Base-by-base conservation (phyloP, 2,888 invertebrate genomes). In the Melipona bicolor region DNA sequence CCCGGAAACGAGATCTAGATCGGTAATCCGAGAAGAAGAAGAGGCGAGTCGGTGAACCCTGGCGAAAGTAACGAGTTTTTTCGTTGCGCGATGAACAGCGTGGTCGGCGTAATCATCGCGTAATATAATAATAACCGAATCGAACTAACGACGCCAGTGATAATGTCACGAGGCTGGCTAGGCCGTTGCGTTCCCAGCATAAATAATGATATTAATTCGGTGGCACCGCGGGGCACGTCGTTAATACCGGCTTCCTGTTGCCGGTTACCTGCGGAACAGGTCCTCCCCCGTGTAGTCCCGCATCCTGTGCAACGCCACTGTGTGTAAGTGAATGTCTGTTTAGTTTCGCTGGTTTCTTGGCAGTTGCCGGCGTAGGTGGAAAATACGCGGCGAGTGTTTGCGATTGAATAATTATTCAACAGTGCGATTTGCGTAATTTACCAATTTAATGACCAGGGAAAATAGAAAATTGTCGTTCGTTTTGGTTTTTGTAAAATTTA, bases 151-250 rank as follows among this genome's bases (percentile, higher is more conserved):
- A 89, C 65, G 90, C 71, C 80, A 81, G 84, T 84, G 89, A 88
- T 87, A 87, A 87, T 88, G 84, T 83, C 77, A 82, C 72, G 77
- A 32, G 73, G 64, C 64, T 72, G 79, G 65, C 64, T 77, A 74
- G 54, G 67, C 76, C 68, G 76, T 77, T 73, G 75, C 77, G 77
- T 81, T 83, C 64, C 67, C 71, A 62, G 65, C 72, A 83, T 87
- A 89, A 90, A 90, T 90, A 90, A 91, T 89, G 88, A 87, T 85
- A 88, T 89, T 91, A 90, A 90, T 90, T 90, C 87, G 82, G 73
- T 59, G 54, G 74, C 89, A 86, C 90, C 83, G 84, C 87, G 82
- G 90, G 85, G 82, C 79, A 87, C 77, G 80, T 83, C 86, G 84
- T 87, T 88, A 88, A 89, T 85, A 86, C 79, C 78, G 67, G 75